Evolutionary conservation across 2,797 vertebrate genomes (phyloP).

Genomic region (Trachops cirrhosus): DNA sequence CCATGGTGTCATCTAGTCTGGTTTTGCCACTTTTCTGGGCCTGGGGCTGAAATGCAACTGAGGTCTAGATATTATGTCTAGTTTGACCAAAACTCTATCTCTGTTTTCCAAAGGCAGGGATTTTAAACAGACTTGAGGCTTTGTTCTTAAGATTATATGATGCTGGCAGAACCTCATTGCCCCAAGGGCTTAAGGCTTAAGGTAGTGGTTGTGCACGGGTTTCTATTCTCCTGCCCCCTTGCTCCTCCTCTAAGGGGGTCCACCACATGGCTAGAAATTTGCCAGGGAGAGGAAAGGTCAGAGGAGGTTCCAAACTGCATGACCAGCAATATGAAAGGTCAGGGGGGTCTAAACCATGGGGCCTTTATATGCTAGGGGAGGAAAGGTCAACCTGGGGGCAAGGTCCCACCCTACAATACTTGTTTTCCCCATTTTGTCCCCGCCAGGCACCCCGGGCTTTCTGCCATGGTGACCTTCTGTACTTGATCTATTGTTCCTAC

Average conservation of each 20-base stretch:
- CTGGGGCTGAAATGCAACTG: neutral
- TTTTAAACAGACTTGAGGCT: neutral
- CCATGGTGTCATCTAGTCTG: neutral
- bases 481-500: neutral
- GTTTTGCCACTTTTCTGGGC: neutral
- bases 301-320: neutral
- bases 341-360: neutral
- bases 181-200: neutral
- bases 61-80: neutral
- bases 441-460: neutral
- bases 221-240: neutral
- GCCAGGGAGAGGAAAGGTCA: neutral
- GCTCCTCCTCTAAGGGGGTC: neutral
- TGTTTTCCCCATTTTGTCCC: neutral
- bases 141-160: neutral
- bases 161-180: neutral
- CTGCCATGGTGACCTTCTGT: neutral
- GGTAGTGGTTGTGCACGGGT: neutral
- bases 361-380: neutral
- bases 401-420: neutral
- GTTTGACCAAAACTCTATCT: neutral
- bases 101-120: neutral
- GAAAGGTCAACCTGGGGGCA: neutral
- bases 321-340: neutral
- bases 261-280: neutral